phyloP scores from a whole-genome alignment of 1,140 invertebrate genomes.

The Tetragnatha versicolor region DNA sequence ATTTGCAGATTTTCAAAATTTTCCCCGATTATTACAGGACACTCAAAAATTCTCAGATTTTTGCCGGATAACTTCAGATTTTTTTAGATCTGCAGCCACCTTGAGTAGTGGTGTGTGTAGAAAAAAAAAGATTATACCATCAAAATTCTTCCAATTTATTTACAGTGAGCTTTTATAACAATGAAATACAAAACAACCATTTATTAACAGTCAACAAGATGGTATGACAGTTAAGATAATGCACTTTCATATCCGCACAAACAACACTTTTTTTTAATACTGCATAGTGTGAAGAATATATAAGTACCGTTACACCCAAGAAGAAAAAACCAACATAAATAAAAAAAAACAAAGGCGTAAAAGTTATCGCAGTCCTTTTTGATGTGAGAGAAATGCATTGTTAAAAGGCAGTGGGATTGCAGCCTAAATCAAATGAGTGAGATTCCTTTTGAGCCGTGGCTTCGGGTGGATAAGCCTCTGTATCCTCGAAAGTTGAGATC shows the following conservation, averaged over 20 bases:
- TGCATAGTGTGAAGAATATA: conserved; percentile 1
- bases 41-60: too few relatives aligned
- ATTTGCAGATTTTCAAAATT: too few relatives aligned
- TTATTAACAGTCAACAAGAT: conserved; percentile 39
- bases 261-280: conserved; percentile 22
- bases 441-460: too few relatives aligned
- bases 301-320: conserved; percentile 20
- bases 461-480: too few relatives aligned
- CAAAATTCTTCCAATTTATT: conserved; percentile 37
- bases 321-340: conserved; percentile 1
- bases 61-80: too few relatives aligned
- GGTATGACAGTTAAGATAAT: conserved; percentile 25
- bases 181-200: conserved; percentile 48
- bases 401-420: too few relatives aligned
- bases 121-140: not conserved
- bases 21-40: too few relatives aligned
- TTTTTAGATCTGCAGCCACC: too few relatives aligned
- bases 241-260: conserved; percentile 26
- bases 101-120: too few relatives aligned
- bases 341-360: not conserved
- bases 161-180: conserved; percentile 42
- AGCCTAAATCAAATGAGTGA: too few relatives aligned
- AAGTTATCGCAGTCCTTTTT: not conserved
- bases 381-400: not conserved
- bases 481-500: too few relatives aligned